Percentiles rank a stretch among this genome's conserved stretches.
phyloP scores from a whole-genome alignment of 2,113 vertebrate genomes.

The Gymnorhina tibicen region DNA sequence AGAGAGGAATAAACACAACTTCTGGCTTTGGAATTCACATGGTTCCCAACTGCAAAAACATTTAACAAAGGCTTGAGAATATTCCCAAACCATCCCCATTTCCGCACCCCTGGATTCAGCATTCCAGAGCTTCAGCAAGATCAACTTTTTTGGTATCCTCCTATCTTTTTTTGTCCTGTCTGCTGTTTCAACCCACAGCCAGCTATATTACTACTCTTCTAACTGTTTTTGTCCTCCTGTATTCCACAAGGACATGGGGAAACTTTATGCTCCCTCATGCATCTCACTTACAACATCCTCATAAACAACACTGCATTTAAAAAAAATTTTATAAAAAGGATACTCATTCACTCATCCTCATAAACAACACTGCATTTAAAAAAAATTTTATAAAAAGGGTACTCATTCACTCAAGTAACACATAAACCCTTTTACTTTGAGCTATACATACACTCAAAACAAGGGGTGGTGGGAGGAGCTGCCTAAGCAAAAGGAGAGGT shows the following conservation, averaged over 20 bases:
- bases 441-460: background rate
- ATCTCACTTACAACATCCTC: background rate
- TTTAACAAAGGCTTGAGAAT: background rate
- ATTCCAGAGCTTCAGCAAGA: background rate
- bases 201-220: background rate
- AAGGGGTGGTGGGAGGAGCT: background rate
- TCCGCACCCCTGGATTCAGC: background rate
- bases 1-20: background rate
- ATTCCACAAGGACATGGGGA: background rate
- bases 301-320: background rate
- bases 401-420: background rate
- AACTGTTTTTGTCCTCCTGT: background rate
- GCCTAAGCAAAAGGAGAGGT: background rate
- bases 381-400: background rate
- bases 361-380: background rate
- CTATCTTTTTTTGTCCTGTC: background rate
- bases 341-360: background rate
- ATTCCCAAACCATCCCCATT: background rate
- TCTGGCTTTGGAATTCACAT: background rate
- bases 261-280: background rate
- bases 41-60: background rate
- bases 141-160: background rate
- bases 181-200: background rate
- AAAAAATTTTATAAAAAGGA: background rate
- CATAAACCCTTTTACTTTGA: background rate